Conservation (phyloP, 2,888 invertebrate species). For the Spicauda simplicius region DNA sequence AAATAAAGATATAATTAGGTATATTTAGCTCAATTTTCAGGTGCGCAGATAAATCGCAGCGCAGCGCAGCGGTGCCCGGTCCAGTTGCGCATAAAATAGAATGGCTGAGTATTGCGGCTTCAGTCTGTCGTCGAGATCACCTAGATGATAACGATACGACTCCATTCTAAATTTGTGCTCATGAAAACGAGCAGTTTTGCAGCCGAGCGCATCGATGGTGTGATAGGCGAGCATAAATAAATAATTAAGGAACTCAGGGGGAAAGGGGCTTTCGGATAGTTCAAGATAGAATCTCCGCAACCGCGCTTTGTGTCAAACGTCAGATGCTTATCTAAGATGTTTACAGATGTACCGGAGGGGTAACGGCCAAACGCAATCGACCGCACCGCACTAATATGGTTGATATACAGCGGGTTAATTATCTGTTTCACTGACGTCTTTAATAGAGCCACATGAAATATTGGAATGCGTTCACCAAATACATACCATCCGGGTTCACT, state of each 20-base stretch:
- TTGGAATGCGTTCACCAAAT: neutral
- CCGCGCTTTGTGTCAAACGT: constrained; percentile 85
- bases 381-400: constrained; percentile 69
- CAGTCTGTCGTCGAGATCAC: constrained; percentile 66
- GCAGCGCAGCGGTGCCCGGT: constrained; percentile 16
- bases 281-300: constrained; percentile 79
- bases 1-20: neutral
- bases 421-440: constrained; percentile 46
- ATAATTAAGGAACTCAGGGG: constrained; percentile 76
- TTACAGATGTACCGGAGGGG: constrained; percentile 83
- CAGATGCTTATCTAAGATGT: constrained; percentile 81
- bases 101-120: constrained; percentile 45
- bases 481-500: neutral
- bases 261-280: constrained; percentile 67
- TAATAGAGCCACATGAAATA: constrained; percentile 44
- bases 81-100: constrained; percentile 40
- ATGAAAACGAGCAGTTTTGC: constrained; percentile 74
- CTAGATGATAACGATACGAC: constrained; percentile 69
- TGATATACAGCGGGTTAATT: constrained; percentile 74
- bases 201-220: constrained; percentile 79
- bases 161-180: constrained; percentile 76
- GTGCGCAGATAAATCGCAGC: constrained; percentile 31
- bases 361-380: constrained; percentile 77
- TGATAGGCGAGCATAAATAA: constrained; percentile 81
- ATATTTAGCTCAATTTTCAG: neutral